These are phyloP conservation scores for Nixonia krombeini DNA, from an alignment of 1,140 invertebrate species.

Conservation along the genomic window DNA sequence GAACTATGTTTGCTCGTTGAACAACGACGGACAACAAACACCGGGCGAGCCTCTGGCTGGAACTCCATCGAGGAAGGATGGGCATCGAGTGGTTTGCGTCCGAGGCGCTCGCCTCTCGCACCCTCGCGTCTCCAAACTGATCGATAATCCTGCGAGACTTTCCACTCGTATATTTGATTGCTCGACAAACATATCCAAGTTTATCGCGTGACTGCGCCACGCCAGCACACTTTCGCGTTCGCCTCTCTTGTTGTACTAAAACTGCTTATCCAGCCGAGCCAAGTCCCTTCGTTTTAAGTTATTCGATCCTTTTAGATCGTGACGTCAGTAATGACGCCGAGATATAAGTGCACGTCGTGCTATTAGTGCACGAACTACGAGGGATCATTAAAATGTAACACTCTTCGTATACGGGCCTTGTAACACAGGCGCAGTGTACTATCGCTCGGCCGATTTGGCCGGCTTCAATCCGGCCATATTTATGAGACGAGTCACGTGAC, in stretches of 20 bases:
- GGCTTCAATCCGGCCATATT: too few relatives aligned
- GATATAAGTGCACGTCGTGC: not conserved
- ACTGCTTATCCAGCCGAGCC: slow-evolving; percentile 26
- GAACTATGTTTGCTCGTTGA: slow-evolving; percentile 63
- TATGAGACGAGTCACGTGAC: too few relatives aligned
- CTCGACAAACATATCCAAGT: slow-evolving; percentile 70
- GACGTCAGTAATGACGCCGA: slow-evolving; percentile 19
- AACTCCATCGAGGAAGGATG: slow-evolving; percentile 56
- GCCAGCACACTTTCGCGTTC: slow-evolving; percentile 30
- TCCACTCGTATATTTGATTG: slow-evolving; percentile 71
- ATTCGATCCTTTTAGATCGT: slow-evolving; percentile 19
- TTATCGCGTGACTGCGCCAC: slow-evolving; percentile 53
- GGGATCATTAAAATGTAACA: too few relatives aligned
- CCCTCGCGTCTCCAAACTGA: slow-evolving; percentile 45
- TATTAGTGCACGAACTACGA: too few relatives aligned
- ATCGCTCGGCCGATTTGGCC: too few relatives aligned
- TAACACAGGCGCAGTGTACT: too few relatives aligned
- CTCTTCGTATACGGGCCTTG: too few relatives aligned
- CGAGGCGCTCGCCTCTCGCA: slow-evolving; percentile 39
- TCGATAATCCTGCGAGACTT: slow-evolving; percentile 67
- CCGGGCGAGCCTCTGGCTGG: slow-evolving; percentile 47
- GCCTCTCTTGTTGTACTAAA: slow-evolving; percentile 25
- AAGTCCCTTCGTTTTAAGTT: slow-evolving; percentile 1
- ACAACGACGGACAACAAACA: slow-evolving; percentile 66
- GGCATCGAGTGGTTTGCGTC: slow-evolving; percentile 50